Evolutionary conservation across 2,113 vertebrate genomes (phyloP), one percentile per base, ranked within the genome.

Genomic region (Cricetomys ansorgei): DNA sequence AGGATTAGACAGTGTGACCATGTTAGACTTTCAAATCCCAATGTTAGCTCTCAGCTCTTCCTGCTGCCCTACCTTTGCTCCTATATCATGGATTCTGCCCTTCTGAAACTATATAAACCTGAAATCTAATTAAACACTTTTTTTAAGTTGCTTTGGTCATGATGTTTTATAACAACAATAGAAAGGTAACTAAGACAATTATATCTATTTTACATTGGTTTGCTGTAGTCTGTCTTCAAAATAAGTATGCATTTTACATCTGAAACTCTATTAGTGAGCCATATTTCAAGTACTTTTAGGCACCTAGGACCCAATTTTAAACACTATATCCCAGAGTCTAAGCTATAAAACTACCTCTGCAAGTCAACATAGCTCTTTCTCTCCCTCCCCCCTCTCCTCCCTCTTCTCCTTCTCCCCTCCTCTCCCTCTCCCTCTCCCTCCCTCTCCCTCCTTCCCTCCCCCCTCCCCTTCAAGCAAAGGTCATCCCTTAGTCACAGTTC

Each of bases 401-500:
- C 37, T 40, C 23, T 19, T 62, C n/a, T 48, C 75, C 43, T 45
- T 31, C 27, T 73, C 11, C 21, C 53, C 21, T 15, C n/a, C 31
- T 40, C 37, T 19, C 40, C n/a, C n/a, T n/a, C n/a, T n/a, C n/a
- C n/a, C n/a, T n/a, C n/a, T n/a, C n/a, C n/a, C n/a, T n/a, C n/a
- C n/a, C n/a, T n/a, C n/a, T n/a, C n/a, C n/a, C n/a, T n/a, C n/a
- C n/a, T n/a, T n/a, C n/a, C n/a, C n/a, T n/a, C n/a, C n/a, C n/a
- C n/a, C n/a, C n/a, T n/a, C n/a, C n/a, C n/a, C 53, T 75, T 62
- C 27, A 85, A 72, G 37, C 43, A 75, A 88, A 75, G 17, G 19
- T 84, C 48, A 94, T n/a, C 59, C 76, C 50, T 92, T 73, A 70
- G 76, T n/a, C 65, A 77, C 77, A 95, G 23, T 67, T 70, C 37